These are phyloP conservation scores for Phragmatobia fuliginosa DNA, from an alignment of 2,888 invertebrate genomes.

Conservation along the genomic window DNA sequence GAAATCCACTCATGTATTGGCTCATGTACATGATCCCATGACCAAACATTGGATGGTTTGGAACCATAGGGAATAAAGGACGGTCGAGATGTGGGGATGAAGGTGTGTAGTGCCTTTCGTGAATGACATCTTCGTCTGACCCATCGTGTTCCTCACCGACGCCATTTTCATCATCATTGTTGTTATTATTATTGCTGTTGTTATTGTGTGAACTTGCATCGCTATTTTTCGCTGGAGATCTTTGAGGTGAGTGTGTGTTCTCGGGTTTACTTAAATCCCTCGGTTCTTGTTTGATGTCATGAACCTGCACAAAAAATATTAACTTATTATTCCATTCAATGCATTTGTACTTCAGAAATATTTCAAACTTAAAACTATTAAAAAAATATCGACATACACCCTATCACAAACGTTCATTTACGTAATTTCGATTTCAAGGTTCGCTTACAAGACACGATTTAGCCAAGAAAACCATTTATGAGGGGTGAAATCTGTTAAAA, in stretches of 20 bases:
- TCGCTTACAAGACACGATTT: neutral
- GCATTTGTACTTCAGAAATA: neutral
- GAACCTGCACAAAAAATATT: constrained; percentile 69
- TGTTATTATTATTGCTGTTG: constrained; percentile 75
- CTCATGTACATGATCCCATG: constrained; percentile 97
- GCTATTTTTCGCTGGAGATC: constrained; percentile 86
- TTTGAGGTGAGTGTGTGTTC: constrained; percentile 77
- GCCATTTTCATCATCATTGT: constrained; percentile 81
- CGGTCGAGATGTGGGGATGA: constrained; percentile 82
- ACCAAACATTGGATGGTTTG: constrained; percentile 94
- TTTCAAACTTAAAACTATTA: neutral
- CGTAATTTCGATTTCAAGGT: neutral
- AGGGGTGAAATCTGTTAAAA: neutral
- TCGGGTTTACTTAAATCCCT: constrained; percentile 79
- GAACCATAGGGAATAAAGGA: constrained; percentile 92
- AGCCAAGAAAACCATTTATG: too few relatives aligned
- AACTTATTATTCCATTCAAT: constrained; percentile 4
- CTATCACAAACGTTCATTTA: neutral
- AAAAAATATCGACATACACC: neutral
- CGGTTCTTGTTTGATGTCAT: constrained; percentile 86
- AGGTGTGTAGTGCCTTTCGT: constrained; percentile 76
- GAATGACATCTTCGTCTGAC: constrained; percentile 80
- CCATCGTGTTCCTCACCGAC: constrained; percentile 83
- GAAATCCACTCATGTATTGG: constrained; percentile 90
- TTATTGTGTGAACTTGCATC: constrained; percentile 81